These are phyloP conservation scores for Chamaetylas fuelleborni DNA, from an alignment of 2,113 vertebrate genomes.

Conservation along the genomic window DNA sequence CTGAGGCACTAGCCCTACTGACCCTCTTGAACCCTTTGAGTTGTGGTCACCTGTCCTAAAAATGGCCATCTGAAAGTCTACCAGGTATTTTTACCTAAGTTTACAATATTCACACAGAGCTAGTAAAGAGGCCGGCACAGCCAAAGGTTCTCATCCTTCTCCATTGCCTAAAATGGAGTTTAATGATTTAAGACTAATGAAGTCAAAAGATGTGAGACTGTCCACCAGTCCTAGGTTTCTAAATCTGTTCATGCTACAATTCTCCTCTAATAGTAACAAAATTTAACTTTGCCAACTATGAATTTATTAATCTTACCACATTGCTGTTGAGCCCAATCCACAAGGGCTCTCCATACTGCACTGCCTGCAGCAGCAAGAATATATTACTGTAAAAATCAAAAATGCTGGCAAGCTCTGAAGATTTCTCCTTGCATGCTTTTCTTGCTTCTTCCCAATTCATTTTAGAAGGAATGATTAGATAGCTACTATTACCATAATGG, in stretches of 20 bases:
- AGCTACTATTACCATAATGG: constrained; percentile 80
- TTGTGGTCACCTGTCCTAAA: not conserved
- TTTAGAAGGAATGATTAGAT: constrained; percentile 79
- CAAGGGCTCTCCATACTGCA: constrained; percentile 70
- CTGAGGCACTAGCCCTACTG: not conserved
- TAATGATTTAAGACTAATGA: not conserved
- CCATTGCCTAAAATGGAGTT: not conserved
- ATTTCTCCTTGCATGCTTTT: constrained; percentile 78
- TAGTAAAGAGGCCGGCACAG: not conserved
- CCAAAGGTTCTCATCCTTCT: not conserved
- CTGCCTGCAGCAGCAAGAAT: constrained; percentile 71
- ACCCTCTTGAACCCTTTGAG: not conserved
- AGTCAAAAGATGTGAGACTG: not conserved
- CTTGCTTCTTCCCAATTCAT: constrained; percentile 87
- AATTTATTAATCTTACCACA: constrained; percentile 75
- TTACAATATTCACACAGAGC: not conserved
- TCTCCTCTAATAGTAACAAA: not conserved
- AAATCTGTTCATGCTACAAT: not conserved
- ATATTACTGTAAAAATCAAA: constrained; percentile 76
- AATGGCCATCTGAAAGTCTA: not conserved
- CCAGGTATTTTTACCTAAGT: not conserved
- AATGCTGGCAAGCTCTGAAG: constrained; percentile 83
- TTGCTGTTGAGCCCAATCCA: constrained; percentile 92
- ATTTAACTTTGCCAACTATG: not conserved
- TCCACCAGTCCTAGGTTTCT: not conserved